phyloP scores from a whole-genome alignment of 2,797 vertebrate species.

The Rhynchonycteris naso region DNA sequence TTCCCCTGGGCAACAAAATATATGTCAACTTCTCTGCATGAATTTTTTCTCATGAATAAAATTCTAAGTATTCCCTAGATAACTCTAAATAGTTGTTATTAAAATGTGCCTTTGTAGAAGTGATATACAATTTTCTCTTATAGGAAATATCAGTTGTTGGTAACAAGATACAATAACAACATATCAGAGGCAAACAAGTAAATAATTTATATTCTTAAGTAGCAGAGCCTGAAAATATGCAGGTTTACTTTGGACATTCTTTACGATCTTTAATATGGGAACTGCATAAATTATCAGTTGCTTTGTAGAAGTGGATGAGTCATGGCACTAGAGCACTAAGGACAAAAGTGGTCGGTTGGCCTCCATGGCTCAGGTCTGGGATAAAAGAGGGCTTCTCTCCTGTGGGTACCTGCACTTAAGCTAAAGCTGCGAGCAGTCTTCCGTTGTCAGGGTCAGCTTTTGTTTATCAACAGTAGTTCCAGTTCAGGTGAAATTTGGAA shows the following conservation, averaged over 20 bases:
- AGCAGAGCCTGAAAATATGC: slow-evolving; percentile 49
- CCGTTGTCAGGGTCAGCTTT: not conserved
- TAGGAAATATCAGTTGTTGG: not conserved
- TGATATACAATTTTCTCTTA: slow-evolving; percentile 15
- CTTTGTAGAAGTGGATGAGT: not conserved
- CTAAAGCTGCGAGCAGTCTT: not conserved
- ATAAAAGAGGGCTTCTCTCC: not conserved
- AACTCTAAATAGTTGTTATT: slow-evolving; percentile 65
- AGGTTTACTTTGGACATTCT: slow-evolving; percentile 28
- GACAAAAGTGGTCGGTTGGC: not conserved
- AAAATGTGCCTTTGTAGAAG: slow-evolving; percentile 50
- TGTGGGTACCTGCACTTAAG: not conserved
- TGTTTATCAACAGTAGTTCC: not conserved
- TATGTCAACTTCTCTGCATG: not conserved
- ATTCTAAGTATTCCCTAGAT: slow-evolving; percentile 58
- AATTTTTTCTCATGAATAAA: not conserved
- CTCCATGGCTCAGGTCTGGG: not conserved
- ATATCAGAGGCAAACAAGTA: slow-evolving; percentile 65
- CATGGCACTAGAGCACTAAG: not conserved
- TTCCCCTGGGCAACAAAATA: slow-evolving; percentile 27
- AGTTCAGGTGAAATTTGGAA: slow-evolving; percentile 19
- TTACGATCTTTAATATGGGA: slow-evolving; percentile 45
- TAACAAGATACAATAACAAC: slow-evolving; percentile 53
- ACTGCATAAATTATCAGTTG: slow-evolving; percentile 39
- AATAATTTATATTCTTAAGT: slow-evolving; percentile 72